Conservation (phyloP, 2,888 invertebrate species). For the Hofmannophila pseudospretella region DNA sequence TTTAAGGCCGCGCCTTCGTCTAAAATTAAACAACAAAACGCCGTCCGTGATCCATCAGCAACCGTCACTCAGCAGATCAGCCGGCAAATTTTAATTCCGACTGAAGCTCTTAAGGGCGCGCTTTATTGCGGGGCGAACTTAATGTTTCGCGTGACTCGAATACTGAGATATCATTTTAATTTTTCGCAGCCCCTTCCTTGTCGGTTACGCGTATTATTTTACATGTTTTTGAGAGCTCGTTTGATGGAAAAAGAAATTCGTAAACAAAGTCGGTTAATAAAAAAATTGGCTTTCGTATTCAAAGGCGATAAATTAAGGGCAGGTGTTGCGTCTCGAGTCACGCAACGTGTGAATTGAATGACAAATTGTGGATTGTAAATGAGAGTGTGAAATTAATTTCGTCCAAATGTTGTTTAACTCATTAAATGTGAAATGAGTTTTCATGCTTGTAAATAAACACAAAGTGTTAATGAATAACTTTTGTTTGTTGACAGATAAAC, state of each 20-base stretch:
- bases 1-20: slow-evolving; percentile 12
- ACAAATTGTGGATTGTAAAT: neutral
- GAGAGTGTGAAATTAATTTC: neutral
- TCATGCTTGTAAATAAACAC: too few relatives aligned
- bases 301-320: slow-evolving; percentile 39
- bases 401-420: too few relatives aligned
- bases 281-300: slow-evolving; percentile 63
- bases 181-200: slow-evolving; percentile 52
- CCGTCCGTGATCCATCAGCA: slow-evolving; percentile 65
- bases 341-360: slow-evolving; percentile 6
- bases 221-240: slow-evolving; percentile 70
- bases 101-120: slow-evolving; percentile 66
- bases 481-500: too few relatives aligned
- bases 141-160: slow-evolving; percentile 76
- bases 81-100: slow-evolving; percentile 75
- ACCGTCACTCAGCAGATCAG: slow-evolving; percentile 63
- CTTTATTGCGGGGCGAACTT: slow-evolving; percentile 69
- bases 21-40: slow-evolving; percentile 24
- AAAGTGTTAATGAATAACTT: too few relatives aligned
- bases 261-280: slow-evolving; percentile 65
- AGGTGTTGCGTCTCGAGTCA: slow-evolving; percentile 6
- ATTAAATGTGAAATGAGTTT: too few relatives aligned
- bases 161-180: slow-evolving; percentile 74
- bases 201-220: slow-evolving; percentile 53
- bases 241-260: slow-evolving; percentile 69